Base-by-base conservation (phyloP, 2,797 vertebrate species). In the Pangasius djambal region DNA sequence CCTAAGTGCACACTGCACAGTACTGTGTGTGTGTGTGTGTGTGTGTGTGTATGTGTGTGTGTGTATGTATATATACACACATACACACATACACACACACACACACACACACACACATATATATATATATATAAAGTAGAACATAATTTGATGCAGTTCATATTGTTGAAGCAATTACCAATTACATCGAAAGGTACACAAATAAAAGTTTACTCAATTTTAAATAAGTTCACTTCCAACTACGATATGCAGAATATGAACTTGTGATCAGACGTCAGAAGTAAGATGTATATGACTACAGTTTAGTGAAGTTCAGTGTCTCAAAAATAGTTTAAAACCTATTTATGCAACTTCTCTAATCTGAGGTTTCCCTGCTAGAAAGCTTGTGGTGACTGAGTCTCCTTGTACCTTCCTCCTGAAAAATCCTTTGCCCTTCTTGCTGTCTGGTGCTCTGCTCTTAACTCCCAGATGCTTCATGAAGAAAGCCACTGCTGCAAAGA, bases 391-490 rank as follows among this genome's bases (percentile, higher is more conserved):
- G 34, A 61, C 55, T 63, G 20, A 6, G 31, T 9, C 2, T 37
- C 16, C 16, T 61, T 52, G 12, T 85, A 98, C 97, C 97, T 97
- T 98, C 74, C 95, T 97, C 88, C 96, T 96, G 94, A 97, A 98
- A 94, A 97, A 97, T 69, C 96, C 95, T 92, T 95, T 97, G 0
- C 97, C 95, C 93, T 98, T 98, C 94, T 98, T 98, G 92, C 94
- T 97, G 93, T 98, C 98, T 0, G 95, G 95, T 0, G 94, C 92
- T 92, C 96, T 97, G 92, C 95, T 96, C 94, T 97, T 97, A 50
- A 98, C 97, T 31, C 97, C 98, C 0, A 98, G 95, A 87, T 97
- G 96, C 92, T 98, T 98, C 98, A 98, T 98, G 92, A 97, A 98
- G 55, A 94, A 93, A 86, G 92, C 95, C 86, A 98, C 96, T 1